Conservation (phyloP, 2,888 invertebrate species). For the Stenolophus ochropezus region DNA sequence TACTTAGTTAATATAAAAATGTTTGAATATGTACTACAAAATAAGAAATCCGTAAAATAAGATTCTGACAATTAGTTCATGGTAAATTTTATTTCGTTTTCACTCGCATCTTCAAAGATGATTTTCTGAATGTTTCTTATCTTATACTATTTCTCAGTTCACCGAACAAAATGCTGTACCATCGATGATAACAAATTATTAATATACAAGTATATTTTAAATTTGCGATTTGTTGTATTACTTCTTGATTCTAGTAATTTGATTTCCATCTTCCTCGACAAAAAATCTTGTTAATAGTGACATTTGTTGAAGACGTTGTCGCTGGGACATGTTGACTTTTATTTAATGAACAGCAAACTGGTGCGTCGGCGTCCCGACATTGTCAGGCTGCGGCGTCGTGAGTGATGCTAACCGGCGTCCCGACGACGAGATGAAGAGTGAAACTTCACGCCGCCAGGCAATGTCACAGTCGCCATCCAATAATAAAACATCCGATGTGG, state of each 20-base stretch:
- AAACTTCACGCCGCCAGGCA: conserved; percentile 14
- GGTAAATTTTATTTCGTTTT: too few species aligned
- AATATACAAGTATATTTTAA: too few species aligned
- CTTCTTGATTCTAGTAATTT: not conserved
- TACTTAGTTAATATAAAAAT: too few species aligned
- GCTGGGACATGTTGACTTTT: conserved; percentile 42
- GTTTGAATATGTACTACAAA: too few species aligned
- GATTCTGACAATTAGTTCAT: too few species aligned
- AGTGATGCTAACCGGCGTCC: conserved; percentile 39
- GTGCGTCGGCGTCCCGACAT: conserved; percentile 9
- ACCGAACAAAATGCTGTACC: conserved; percentile 3
- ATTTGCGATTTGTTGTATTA: too few species aligned
- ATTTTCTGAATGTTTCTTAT: too few species aligned
- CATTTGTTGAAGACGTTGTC: not conserved
- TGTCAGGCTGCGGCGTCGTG: conserved; percentile 25
- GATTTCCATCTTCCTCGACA: not conserved
- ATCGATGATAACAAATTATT: too few species aligned
- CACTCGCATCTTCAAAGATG: too few species aligned
- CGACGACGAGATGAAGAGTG: conserved; percentile 2
- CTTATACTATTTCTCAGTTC: not conserved
- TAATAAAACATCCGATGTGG: too few species aligned
- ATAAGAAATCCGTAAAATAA: too few species aligned
- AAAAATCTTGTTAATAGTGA: not conserved
- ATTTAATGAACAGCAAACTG: conserved; percentile 52
- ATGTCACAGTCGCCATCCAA: conserved; percentile 3